Evolutionary conservation across 2,888 invertebrate species (phyloP).

Genomic region (Tenthredo notha): DNA sequence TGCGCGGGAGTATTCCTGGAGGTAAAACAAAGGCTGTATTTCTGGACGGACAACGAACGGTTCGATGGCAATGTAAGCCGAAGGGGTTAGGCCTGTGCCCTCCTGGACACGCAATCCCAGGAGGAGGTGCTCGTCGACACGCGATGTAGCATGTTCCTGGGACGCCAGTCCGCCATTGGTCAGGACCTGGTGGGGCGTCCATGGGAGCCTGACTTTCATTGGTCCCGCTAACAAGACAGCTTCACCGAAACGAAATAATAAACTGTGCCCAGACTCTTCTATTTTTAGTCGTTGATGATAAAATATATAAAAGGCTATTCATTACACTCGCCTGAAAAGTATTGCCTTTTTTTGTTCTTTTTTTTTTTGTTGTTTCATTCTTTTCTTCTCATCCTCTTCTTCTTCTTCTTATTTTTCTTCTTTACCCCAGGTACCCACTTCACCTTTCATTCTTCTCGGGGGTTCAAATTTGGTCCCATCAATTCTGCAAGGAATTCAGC

Average conservation of each 20-base stretch:
- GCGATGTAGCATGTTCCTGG: conserved; percentile 75
- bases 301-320: conserved; percentile 71
- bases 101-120: conserved; percentile 66
- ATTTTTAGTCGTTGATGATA: conserved; percentile 63
- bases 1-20: neutral
- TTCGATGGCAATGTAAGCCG: conserved; percentile 56
- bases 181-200: conserved; percentile 73
- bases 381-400: neutral
- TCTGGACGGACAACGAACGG: conserved; percentile 48
- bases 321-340: conserved; percentile 62
- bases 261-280: conserved; percentile 63
- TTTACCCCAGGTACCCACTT: neutral
- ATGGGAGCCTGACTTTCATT: conserved; percentile 74
- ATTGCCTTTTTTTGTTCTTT: conserved; percentile 54
- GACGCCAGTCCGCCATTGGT: conserved; percentile 70
- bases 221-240: conserved; percentile 75
- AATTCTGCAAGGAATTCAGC: neutral
- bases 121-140: conserved; percentile 77
- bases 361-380: neutral
- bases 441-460: neutral
- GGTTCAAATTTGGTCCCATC: conserved; percentile 6
- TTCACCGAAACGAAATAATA: conserved; percentile 76
- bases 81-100: conserved; percentile 57
- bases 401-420: neutral
- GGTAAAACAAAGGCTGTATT: conserved; percentile 49